Base-by-base conservation (phyloP, 2,797 vertebrate genomes). In the Falco rusticolus region DNA sequence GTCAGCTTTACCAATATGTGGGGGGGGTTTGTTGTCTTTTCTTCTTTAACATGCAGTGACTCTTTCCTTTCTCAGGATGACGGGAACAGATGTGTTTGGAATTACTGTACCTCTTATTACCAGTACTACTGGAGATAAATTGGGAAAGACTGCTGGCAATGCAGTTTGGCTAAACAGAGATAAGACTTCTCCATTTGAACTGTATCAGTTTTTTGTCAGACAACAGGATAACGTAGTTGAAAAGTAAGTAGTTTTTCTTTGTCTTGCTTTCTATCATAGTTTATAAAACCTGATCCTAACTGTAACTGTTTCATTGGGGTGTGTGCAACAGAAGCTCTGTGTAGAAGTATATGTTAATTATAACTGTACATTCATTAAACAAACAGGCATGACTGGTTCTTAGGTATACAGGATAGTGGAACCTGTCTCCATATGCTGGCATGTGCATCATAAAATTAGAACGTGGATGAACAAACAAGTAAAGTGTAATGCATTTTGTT, bases 141-240 rank as follows among this genome's bases (percentile, higher is more conserved):
- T 99, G 96, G 99, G 99, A 10, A 99, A 99, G 97, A 99, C 99
- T 2, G 99, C 99, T 10, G 99, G 99, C 47, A 99, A 99, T 41
- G 99, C 99, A 4, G 98, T 99, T 81, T 99, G 99, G 99, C 98
- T 99, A 53, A 99, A 98, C 98, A 98, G 98, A 85, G 98, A 99
- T n/a, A 99, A 97, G 96, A 99, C 99, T 1, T 99, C 99, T 45
- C 99, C 99, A 0, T 99, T 99, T 97, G 99, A 99, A 61, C 97
- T 99, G 5, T 99, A 99, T 97, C 99, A 99, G 87, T 99, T 99
- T 97, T 99, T 99, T 91, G 97, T 99, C 66, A 98, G 99, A 77
- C 99, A 99, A 95, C 98, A 98, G 3, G 99, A 99, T 68, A 87
- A 93, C 45, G 84, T 66, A 8, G 97, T 99, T 48, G 98, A 99